Conservation (phyloP, 2,888 invertebrate species). For the Lamellibrachia satsuma region DNA sequence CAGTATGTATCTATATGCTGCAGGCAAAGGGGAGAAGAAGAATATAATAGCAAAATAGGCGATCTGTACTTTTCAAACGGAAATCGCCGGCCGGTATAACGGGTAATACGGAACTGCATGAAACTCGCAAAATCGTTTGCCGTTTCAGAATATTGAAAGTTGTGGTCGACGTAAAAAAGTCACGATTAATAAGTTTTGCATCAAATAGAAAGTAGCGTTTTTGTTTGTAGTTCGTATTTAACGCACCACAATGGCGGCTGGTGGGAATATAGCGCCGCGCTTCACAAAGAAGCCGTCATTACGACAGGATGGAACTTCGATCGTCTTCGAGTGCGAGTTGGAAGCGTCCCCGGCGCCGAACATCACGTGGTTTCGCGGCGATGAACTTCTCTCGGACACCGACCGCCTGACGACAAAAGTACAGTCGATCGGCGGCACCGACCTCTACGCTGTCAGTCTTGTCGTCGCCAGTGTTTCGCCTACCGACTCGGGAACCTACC, state of each 20-base stretch:
- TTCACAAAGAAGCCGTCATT: conserved; percentile 99
- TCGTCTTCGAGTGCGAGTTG: conserved; percentile 94
- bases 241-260: neutral
- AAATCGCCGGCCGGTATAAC: neutral
- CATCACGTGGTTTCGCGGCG: conserved; percentile 92
- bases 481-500: conserved; percentile 88
- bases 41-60: too few species aligned
- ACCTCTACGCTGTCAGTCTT: conserved; percentile 32
- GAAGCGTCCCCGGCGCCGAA: conserved; percentile 95
- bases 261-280: conserved; percentile 77
- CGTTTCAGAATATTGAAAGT: neutral
- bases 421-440: conserved; percentile 23
- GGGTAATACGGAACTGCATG: neutral
- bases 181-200: neutral
- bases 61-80: neutral
- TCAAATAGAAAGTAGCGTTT: neutral
- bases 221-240: neutral
- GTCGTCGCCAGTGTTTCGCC: conserved; percentile 78
- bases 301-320: conserved; percentile 88
- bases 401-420: conserved; percentile 29
- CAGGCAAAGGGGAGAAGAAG: too few species aligned
- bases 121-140: neutral
- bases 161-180: neutral
- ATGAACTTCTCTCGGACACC: conserved; percentile 27
- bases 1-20: too few species aligned